phyloP scores from a whole-genome alignment of 2,113 vertebrate genomes.

The Lepus timidus region DNA sequence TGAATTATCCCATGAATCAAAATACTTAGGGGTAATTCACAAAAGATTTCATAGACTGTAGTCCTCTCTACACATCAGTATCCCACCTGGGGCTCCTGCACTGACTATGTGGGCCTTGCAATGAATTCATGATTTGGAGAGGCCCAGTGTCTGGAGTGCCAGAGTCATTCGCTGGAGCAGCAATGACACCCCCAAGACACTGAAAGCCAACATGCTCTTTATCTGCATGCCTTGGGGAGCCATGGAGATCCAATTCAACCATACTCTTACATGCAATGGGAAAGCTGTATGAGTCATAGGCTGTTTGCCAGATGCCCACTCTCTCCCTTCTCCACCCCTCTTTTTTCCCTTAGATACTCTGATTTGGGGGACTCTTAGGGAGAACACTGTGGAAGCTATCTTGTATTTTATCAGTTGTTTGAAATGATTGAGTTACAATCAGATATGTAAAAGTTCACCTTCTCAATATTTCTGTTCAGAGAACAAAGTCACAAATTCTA shows the following conservation, averaged over 20 bases:
- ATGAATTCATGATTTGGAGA: background rate
- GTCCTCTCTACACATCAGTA: background rate
- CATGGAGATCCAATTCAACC: background rate
- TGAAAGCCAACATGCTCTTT: background rate
- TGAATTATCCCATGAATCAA: background rate
- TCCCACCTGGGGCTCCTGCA: background rate
- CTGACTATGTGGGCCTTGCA: background rate
- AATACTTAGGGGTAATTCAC: background rate
- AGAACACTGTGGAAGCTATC: background rate
- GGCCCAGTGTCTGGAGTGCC: background rate
- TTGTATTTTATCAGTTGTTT: slow-evolving; percentile 14
- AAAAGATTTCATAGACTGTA: background rate
- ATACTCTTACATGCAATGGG: background rate
- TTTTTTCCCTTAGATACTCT: background rate
- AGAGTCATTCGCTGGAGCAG: background rate
- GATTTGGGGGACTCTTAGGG: background rate
- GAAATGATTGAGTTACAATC: background rate
- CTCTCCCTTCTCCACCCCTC: background rate
- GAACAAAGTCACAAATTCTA: background rate
- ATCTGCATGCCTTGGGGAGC: background rate
- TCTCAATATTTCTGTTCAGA: slow-evolving; percentile 30
- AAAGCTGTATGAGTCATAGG: background rate
- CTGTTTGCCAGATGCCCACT: background rate
- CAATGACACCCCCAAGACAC: background rate
- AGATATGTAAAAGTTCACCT: background rate